Percentiles rank a stretch among this genome's conserved stretches.
Conservation (phyloP, 2,888 invertebrate species). For the Lysandra bellargus region DNA sequence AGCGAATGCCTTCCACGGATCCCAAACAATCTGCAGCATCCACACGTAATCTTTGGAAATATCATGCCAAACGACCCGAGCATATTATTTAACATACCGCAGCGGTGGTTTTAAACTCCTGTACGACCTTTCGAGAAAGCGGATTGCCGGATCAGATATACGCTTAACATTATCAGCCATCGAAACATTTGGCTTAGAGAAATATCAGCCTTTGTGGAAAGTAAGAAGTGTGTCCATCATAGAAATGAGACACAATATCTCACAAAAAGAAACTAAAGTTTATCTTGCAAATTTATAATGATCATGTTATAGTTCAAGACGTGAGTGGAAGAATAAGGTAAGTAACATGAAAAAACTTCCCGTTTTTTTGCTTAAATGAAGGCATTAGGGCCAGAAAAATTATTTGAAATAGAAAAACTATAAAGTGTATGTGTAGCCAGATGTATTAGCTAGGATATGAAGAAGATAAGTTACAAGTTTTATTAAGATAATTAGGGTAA, state of each 20-base stretch:
- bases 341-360: too few species aligned
- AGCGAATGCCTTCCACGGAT: conserved; percentile 20
- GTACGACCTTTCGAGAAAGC: conserved; percentile 8
- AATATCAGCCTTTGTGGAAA: neutral
- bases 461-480: too few species aligned
- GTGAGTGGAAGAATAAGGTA: too few species aligned
- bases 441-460: too few species aligned
- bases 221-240: neutral
- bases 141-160: neutral
- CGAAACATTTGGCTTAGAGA: neutral
- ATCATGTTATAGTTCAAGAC: too few species aligned
- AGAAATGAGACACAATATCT: neutral
- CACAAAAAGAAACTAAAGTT: too few species aligned
- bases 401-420: too few species aligned
- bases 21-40: conserved; percentile 16
- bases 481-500: too few species aligned
- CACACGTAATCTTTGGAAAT: conserved; percentile 21
- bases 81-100: conserved; percentile 30
- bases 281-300: too few species aligned
- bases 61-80: conserved; percentile 3
- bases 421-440: too few species aligned
- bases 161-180: neutral
- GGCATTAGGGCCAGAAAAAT: too few species aligned
- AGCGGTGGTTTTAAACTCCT: conserved; percentile 26
- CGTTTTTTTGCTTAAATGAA: too few species aligned